Conservation (phyloP, 2,888 invertebrate genomes). For the Tigriopus californicus region DNA sequence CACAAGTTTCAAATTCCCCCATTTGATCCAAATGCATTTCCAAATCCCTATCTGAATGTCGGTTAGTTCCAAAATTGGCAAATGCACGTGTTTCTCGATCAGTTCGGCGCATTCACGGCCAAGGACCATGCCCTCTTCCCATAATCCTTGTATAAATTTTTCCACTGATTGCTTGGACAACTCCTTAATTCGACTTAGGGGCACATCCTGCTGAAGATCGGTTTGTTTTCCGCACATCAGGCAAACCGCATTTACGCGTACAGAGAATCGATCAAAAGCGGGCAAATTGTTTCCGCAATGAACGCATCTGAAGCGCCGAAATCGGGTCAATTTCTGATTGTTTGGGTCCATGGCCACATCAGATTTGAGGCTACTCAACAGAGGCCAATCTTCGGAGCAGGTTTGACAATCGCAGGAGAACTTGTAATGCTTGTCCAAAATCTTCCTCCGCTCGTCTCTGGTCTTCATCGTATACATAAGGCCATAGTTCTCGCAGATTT, state of each 20-base stretch:
- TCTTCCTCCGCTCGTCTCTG: background rate
- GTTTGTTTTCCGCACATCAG: background rate
- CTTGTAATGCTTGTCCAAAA: constrained; percentile 11
- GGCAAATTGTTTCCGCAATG: background rate
- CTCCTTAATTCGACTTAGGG: background rate
- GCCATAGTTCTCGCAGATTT: constrained; percentile 11
- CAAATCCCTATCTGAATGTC: constrained; percentile 4
- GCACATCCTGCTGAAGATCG: background rate
- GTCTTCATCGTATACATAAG: constrained; percentile 1
- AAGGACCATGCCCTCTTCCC: background rate
- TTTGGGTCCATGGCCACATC: background rate
- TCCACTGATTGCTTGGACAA: background rate
- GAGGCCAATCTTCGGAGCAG: constrained; percentile 6
- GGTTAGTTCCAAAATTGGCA: background rate
- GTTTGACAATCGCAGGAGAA: constrained; percentile 1
- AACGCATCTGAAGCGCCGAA: background rate
- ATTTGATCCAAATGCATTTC: constrained; percentile 7
- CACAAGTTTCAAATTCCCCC: background rate
- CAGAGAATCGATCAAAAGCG: background rate
- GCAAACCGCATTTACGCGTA: background rate
- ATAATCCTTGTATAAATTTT: background rate
- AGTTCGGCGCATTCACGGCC: background rate
- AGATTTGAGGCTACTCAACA: background rate
- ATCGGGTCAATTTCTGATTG: background rate
- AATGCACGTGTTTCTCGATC: background rate